Base-by-base conservation (phyloP, 1,140 invertebrate genomes). In the Pollicipes pollicipes region DNA sequence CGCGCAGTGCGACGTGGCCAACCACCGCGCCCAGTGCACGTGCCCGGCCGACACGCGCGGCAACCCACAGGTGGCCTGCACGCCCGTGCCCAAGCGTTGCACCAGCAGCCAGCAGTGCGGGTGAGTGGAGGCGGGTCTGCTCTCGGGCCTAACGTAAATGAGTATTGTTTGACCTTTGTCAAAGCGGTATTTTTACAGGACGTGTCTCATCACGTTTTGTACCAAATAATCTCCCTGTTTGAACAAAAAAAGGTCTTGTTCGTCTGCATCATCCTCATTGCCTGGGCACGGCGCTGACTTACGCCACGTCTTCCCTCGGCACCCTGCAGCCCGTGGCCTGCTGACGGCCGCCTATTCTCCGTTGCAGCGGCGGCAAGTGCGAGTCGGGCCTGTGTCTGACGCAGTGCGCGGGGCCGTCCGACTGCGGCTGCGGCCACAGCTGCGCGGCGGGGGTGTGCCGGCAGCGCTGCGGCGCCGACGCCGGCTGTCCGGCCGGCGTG, bases 11-110 rank as follows among this genome's bases (percentile, higher is more conserved):
- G 81, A 86, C 75, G 90, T 93, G 3, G 83, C 88, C 32, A 90
- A 91, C 79, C 90, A 93, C 75, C 84, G 88, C 32, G 85, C 88
- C 0, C 88, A 90, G 75, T 95, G 92, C 76, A 89, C 85, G 75
- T 95, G 92, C 76, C 87, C 90, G 4, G 81, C 84, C 31, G 87
- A 88, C 77, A 90, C 87, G 70, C 84, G 90, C 32, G 91, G 91
- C 35, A 89, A 93, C 79, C 89, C 91, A 16, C 79, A 90, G 0
- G 83, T 88, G 1, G 84, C 85, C 73, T 93, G 91, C 74, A 82
- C 83, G 28, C 85, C 86, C 78, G 83, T 85, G 66, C 80, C 84
- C 6, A 84, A 83, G 28, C 68, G 70, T 32, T 79, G 78, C 58
- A 69, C 70, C 26, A 71, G 72, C 26, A 74, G 70, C 30, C 68